These are phyloP conservation scores for Columba janthina DNA, from an alignment of 2,113 vertebrate genomes.

Conservation along the genomic window DNA sequence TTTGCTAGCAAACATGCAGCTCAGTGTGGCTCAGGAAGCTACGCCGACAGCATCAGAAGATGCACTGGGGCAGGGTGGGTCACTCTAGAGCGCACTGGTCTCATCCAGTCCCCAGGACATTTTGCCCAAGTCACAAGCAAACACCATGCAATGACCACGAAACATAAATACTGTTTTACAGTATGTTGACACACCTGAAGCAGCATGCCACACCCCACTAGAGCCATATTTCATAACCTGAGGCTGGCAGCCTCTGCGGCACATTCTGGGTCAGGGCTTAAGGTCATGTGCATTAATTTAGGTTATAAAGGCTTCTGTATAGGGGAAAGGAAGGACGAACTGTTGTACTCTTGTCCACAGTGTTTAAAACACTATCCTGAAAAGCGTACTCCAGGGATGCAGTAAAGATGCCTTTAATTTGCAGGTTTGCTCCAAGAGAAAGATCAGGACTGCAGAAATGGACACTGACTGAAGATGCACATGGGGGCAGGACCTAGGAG, in stretches of 20 bases:
- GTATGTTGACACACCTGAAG: neutral
- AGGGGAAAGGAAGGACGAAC: neutral
- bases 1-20: neutral
- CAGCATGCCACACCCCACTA: too few species aligned
- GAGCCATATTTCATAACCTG: neutral
- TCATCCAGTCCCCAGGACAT: neutral
- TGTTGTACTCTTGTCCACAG: neutral
- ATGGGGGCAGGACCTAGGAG: neutral
- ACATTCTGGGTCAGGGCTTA: neutral
- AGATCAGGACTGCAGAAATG: neutral
- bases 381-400: too few species aligned
- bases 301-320: neutral
- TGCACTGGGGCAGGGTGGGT: neutral
- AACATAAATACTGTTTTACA: neutral
- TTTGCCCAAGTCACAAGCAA: neutral
- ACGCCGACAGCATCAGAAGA: neutral
- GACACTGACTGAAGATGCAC: neutral
- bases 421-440: neutral
- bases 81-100: neutral
- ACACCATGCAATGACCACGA: too few species aligned
- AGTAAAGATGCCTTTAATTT: neutral
- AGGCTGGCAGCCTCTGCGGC: neutral
- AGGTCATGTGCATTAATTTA: neutral
- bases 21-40: neutral
- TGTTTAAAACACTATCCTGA: neutral